Base-by-base conservation (phyloP, 2,888 invertebrate genomes). In the Cotesia congregata region DNA sequence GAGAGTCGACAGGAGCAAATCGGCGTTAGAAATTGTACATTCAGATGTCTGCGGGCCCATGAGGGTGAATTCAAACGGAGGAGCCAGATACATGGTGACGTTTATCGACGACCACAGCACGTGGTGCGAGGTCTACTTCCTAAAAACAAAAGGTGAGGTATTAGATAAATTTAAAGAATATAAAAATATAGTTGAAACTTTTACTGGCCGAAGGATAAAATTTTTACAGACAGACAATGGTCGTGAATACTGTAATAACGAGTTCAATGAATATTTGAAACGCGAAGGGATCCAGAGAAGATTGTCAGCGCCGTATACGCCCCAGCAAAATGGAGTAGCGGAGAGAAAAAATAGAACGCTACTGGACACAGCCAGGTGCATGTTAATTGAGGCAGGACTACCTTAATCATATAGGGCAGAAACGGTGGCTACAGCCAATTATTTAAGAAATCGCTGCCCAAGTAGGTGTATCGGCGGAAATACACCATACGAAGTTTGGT, bases 271-370 rank as follows among this genome's bases (percentile, higher is more conserved):
- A 1, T 84, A 74, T 74, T 71, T 84, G 20, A 70, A 62, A 20
- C 60, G 78, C 5, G 68, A 80, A 30, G 85, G 84, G 41, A 87
- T 86, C 6, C 40, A 65, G 3, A 80, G 84, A 71, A 78, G 82
- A 74, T 69, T 77, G 1, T 79, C 83, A 0, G 73, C 80, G 86
- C 77, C 84, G 0, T 77, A 85, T 68, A 85, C 75, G 2, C 86
- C 84, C 0, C 80, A 86, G 69, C 84, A 85, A 70, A 89, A 87
- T 76, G 87, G 87, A 1, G 74, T 82, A 5, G 85, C 87, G 0
- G 88, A 88, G 75, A 60, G 85, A 5, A 81, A 83, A 67, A 81
- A 78, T 62, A 65, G 78, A 3, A 77, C 78, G 0, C 60, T 80
- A 4, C 12, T 81, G 9, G 81, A 86, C 1, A 78, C 76, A 69